Percentiles rank a stretch among this genome's conserved stretches.
phyloP scores from a whole-genome alignment of 2,888 invertebrate genomes.

The Podotricha telesiphe region DNA sequence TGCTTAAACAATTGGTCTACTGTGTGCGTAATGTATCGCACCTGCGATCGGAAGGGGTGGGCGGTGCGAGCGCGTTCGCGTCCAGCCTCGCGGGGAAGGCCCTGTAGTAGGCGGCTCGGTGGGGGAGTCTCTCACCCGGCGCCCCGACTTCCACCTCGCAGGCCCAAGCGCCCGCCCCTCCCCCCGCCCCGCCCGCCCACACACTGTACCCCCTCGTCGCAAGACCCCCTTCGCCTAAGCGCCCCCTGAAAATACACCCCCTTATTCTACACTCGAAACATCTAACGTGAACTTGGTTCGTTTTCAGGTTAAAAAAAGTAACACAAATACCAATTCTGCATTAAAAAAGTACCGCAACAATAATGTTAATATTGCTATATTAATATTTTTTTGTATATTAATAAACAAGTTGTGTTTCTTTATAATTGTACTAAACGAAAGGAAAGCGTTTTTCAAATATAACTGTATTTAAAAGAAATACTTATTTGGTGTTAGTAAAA shows the following conservation, averaged over 20 bases:
- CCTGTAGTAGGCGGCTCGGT: slow-evolving; percentile 88
- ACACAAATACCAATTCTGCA: too few species aligned
- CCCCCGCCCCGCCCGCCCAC: slow-evolving; percentile 63
- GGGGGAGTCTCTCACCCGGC: slow-evolving; percentile 90
- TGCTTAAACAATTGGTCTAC: background rate
- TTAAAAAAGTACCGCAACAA: too few species aligned
- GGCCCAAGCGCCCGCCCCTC: slow-evolving; percentile 68
- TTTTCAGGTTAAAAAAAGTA: too few species aligned
- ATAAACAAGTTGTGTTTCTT: too few species aligned
- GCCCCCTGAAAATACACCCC: slow-evolving; percentile 66
- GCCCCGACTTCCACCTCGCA: slow-evolving; percentile 93
- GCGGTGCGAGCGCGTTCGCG: slow-evolving; percentile 74
- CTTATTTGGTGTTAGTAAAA: slow-evolving; percentile 3
- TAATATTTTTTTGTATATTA: too few species aligned
- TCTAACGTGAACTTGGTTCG: background rate
- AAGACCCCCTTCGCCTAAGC: slow-evolving; percentile 72
- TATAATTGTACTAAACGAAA: too few species aligned
- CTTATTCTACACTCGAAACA: slow-evolving; percentile 25
- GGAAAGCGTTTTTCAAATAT: too few species aligned
- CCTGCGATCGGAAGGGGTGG: slow-evolving; percentile 72
- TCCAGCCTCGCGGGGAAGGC: slow-evolving; percentile 95
- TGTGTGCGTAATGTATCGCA: slow-evolving; percentile 52
- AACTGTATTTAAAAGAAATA: slow-evolving; percentile 1
- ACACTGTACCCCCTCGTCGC: slow-evolving; percentile 74
- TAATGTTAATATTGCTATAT: too few species aligned